Evolutionary conservation across 1,140 invertebrate species (phyloP).

Genomic region (Caenorhabditis inopinata): DNA sequence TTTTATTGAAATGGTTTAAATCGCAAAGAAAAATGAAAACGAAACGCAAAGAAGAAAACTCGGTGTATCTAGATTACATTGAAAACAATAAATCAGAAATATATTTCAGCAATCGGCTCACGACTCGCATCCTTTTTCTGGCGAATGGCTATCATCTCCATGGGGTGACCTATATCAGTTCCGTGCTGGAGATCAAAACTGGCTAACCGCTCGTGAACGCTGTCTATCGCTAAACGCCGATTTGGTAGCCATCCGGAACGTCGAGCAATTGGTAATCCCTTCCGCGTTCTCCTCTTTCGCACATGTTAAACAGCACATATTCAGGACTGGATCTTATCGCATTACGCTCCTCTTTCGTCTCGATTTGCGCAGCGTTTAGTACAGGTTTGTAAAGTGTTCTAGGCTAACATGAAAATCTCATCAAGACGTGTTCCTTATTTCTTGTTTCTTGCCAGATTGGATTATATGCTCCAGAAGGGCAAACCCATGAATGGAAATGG

Average conservation of each 20-base stretch:
- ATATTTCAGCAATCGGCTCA: not conserved
- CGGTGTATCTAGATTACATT: no score
- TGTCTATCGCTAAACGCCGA: constrained; percentile 24
- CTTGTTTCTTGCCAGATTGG: constrained; percentile 10
- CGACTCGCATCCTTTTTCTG: not conserved
- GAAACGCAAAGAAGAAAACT: no score
- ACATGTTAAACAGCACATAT: constrained; percentile 9
- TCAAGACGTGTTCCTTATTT: not conserved
- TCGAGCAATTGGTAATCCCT: constrained; percentile 24
- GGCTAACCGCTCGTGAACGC: constrained; percentile 3
- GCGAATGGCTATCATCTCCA: constrained; percentile 14
- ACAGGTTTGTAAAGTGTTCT: not conserved
- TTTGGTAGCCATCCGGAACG: constrained; percentile 31
- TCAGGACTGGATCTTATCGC: constrained; percentile 33
- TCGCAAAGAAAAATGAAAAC: no score
- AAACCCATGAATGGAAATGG: constrained; percentile 27
- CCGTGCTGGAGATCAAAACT: constrained; percentile 25
- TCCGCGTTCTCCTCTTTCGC: not conserved
- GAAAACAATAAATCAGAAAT: no score
- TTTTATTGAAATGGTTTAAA: no score
- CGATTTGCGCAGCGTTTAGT: constrained; percentile 9
- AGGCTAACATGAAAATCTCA: not conserved
- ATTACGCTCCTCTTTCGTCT: constrained; percentile 16
- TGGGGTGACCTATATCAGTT: constrained; percentile 29
- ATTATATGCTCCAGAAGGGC: constrained; percentile 22